Evolutionary conservation across 1,140 invertebrate species (phyloP).

Genomic region (Leptinotarsa lineolata): DNA sequence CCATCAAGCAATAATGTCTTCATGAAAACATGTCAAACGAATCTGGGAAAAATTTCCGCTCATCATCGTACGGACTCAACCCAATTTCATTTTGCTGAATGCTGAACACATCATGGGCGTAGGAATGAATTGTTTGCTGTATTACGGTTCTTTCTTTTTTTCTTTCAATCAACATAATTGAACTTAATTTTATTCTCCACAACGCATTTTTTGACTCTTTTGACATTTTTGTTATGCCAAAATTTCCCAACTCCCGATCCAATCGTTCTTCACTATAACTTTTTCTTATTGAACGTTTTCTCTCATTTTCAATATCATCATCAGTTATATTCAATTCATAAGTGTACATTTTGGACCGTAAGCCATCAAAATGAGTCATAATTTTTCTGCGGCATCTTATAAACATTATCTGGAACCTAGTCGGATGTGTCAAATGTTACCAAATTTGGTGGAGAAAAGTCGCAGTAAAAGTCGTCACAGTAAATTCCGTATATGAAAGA

Average conservation of each 20-base stretch:
- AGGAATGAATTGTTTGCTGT: not conserved
- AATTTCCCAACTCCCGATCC: slow-evolving; percentile 12
- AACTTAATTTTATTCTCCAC: not conserved
- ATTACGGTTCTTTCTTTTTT: not conserved
- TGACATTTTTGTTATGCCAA: slow-evolving; percentile 6
- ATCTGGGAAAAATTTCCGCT: not conserved
- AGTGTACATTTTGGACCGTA: slow-evolving; percentile 9
- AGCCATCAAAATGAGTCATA: not conserved
- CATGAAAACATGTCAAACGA: slow-evolving; percentile 13
- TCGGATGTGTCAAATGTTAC: too few relatives aligned
- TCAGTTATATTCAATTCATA: not conserved
- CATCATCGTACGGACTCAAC: slow-evolving; percentile 5
- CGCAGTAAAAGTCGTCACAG: too few relatives aligned
- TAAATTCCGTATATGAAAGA: too few relatives aligned
- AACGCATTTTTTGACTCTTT: slow-evolving; percentile 10
- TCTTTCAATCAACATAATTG: not conserved
- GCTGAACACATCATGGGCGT: not conserved
- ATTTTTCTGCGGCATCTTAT: not conserved
- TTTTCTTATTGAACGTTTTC: not conserved
- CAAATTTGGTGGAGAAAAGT: too few relatives aligned
- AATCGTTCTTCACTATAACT: not conserved
- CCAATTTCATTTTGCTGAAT: not conserved
- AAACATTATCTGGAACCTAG: too few relatives aligned
- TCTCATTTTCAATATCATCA: slow-evolving; percentile 4
- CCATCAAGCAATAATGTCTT: too few relatives aligned